A percentile compares a stretch with the other conserved stretches of the same genome.
These are phyloP conservation scores for Tethya wilhelma DNA, from an alignment of 37 sponge, comb jelly and placozoan genomes.

Conservation along the genomic window DNA sequence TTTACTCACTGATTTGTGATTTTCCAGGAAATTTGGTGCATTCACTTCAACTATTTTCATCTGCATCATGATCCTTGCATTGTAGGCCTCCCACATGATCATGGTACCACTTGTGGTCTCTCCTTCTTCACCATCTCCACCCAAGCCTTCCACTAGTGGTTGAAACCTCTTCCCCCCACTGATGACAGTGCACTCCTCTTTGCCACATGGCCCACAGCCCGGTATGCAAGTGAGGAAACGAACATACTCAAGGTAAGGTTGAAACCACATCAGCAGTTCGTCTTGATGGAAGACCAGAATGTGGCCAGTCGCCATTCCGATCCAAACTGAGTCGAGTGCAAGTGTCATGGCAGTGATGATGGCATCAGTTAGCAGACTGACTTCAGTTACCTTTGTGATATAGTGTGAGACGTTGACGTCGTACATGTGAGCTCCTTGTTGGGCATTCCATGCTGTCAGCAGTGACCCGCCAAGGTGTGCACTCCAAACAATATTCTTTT, in stretches of 20 bases:
- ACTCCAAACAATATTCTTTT: conserved; percentile 69
- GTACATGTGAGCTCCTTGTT: conserved; percentile 30
- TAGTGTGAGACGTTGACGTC: conserved; percentile 20
- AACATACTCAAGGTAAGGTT: conserved; percentile 56
- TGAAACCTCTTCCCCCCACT: conserved; percentile 63
- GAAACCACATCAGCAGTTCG: conserved; percentile 38
- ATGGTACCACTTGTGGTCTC: background rate
- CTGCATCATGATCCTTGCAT: conserved; percentile 48
- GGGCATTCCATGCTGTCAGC: conserved; percentile 64
- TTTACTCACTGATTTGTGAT: conserved; percentile 14
- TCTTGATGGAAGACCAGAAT: conserved; percentile 65
- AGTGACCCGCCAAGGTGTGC: conserved; percentile 56
- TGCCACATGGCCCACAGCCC: conserved; percentile 48
- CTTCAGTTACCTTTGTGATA: background rate
- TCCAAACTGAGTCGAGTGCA: conserved; percentile 78
- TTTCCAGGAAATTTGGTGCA: conserved; percentile 20
- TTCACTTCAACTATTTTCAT: conserved; percentile 42
- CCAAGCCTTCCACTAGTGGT: conserved; percentile 3
- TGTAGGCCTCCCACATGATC: conserved; percentile 64
- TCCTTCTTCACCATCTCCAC: background rate
- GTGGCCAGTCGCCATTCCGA: conserved; percentile 77
- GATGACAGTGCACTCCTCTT: conserved; percentile 65
- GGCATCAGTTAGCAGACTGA: background rate
- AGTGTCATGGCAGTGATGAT: conserved; percentile 64
- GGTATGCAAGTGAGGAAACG: conserved; percentile 56